Evolutionary conservation across 2,888 invertebrate species (phyloP).

Genomic region (Lepetodrilus schrolli): DNA sequence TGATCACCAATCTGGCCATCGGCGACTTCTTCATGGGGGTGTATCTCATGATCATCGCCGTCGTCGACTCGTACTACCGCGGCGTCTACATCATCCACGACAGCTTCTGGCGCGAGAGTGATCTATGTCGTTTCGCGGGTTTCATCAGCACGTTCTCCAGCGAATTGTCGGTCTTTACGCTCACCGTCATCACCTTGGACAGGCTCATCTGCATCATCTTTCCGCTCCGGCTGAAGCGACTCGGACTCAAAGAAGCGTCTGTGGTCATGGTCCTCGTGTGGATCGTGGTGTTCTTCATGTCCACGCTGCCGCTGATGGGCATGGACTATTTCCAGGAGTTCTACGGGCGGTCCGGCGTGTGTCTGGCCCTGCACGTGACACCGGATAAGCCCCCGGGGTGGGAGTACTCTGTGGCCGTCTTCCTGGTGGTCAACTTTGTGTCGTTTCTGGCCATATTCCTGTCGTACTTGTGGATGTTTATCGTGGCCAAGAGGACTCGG

Average conservation of each 20-base stretch:
- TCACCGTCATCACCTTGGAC: slow-evolving; percentile 76
- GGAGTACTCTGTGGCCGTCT: slow-evolving; percentile 78
- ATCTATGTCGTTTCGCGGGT: slow-evolving; percentile 70
- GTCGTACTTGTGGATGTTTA: slow-evolving; percentile 78
- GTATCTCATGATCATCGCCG: slow-evolving; percentile 71
- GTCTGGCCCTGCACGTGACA: slow-evolving; percentile 78
- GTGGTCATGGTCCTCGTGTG: slow-evolving; percentile 68
- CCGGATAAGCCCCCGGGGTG: slow-evolving; percentile 77
- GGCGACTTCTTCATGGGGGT: slow-evolving; percentile 73
- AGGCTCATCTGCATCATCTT: slow-evolving; percentile 75
- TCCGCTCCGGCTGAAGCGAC: slow-evolving; percentile 59
- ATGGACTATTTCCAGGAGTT: slow-evolving; percentile 76
- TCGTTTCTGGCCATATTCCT: slow-evolving; percentile 77
- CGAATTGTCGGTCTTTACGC: slow-evolving; percentile 75
- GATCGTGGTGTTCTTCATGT: slow-evolving; percentile 60
- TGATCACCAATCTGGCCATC: slow-evolving; percentile 71
- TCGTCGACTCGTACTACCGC: slow-evolving; percentile 73
- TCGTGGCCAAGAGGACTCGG: slow-evolving; percentile 76
- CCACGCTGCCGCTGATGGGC: slow-evolving; percentile 63
- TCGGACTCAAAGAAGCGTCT: slow-evolving; percentile 65
- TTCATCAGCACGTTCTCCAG: slow-evolving; percentile 75
- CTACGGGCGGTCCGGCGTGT: slow-evolving; percentile 78
- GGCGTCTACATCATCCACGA: slow-evolving; percentile 75
- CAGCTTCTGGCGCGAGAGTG: slow-evolving; percentile 66
- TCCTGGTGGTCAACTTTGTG: slow-evolving; percentile 76